Conservation (phyloP, 2,888 invertebrate genomes). For the Mesorhabditis sp. region DNA sequence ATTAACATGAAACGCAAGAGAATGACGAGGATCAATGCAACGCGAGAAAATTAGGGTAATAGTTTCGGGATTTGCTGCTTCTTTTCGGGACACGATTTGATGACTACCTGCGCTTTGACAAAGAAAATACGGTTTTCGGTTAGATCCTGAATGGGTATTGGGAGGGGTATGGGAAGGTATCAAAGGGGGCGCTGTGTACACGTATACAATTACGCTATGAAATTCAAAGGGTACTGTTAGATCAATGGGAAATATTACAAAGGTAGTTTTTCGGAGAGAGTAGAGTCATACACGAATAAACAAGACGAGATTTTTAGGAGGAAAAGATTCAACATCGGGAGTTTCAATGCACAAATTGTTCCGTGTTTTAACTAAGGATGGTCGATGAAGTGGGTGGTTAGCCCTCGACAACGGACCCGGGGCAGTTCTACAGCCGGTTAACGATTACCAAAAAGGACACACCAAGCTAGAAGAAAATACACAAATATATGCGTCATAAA, state of each 20-base stretch:
- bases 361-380: no score
- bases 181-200: no score
- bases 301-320: no score
- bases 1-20: not conserved
- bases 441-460: not conserved
- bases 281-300: no score
- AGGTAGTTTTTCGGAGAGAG: not conserved
- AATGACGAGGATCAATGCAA: not conserved
- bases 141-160: no score
- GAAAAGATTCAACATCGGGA: no score
- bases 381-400: not conserved
- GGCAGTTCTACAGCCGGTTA: slow-evolving; percentile 5
- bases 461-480: not conserved
- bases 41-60: not conserved
- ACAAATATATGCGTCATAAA: not conserved
- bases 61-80: not conserved
- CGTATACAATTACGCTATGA: no score
- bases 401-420: not conserved
- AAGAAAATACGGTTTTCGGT: no score
- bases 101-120: no score
- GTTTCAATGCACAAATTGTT: no score
- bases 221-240: no score
- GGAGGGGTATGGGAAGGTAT: no score
- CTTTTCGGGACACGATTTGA: not conserved
- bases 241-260: not conserved